A percentile compares a stretch with the other conserved stretches of the same genome.
These are phyloP conservation scores for Dromaius novaehollandiae DNA, from an alignment of 2,113 vertebrate genomes.

Conservation along the genomic window DNA sequence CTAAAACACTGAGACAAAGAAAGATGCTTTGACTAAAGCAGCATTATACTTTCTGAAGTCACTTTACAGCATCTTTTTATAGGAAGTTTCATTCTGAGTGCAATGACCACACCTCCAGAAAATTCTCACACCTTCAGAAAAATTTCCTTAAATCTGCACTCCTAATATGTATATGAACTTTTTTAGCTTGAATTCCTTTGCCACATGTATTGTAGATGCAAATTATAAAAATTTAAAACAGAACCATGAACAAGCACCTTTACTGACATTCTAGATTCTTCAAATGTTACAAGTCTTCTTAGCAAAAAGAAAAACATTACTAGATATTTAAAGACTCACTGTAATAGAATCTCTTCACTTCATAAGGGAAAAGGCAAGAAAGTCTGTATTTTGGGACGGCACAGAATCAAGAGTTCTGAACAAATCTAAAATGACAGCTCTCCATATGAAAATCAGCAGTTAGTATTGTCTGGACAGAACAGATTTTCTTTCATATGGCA, in stretches of 20 bases:
- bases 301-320: neutral
- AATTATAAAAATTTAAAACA: neutral
- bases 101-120: neutral
- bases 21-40: neutral
- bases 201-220: neutral
- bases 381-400: neutral
- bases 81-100: neutral
- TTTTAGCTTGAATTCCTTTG: neutral
- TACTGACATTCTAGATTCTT: neutral
- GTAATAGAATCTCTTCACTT: neutral
- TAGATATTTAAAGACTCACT: neutral
- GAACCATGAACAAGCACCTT: neutral
- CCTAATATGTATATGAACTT: neutral
- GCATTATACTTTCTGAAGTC: neutral
- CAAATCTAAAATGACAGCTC: neutral
- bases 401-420: neutral
- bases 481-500: neutral
- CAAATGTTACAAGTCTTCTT: neutral
- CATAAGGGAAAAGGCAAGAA: neutral
- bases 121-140: neutral
- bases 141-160: neutral
- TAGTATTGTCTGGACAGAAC: neutral
- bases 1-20: neutral
- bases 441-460: neutral
- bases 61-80: neutral